Percentiles rank a stretch among this genome's conserved stretches.
Evolutionary conservation across 2,113 vertebrate genomes (phyloP).

Genomic region (Noturus placidus): DNA sequence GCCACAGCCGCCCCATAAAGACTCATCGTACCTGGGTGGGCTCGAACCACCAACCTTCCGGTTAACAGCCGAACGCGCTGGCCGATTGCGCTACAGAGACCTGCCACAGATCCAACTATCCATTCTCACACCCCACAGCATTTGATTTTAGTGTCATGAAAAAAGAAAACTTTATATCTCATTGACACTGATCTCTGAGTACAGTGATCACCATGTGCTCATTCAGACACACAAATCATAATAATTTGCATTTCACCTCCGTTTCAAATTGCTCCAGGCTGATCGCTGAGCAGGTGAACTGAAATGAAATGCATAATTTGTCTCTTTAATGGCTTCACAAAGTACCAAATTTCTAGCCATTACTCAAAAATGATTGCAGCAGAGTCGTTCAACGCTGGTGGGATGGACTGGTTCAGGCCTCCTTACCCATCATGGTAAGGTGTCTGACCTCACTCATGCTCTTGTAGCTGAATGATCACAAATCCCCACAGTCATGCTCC

Average conservation of each 20-base stretch:
- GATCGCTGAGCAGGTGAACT: not conserved
- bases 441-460: not conserved
- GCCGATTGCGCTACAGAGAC: constrained; percentile 61
- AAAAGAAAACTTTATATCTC: not conserved
- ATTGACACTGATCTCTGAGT: not conserved
- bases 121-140: not conserved
- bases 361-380: not conserved
- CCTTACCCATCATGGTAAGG: not conserved
- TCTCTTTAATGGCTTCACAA: not conserved
- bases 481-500: not conserved
- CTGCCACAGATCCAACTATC: not conserved
- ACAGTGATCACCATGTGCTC: not conserved
- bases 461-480: not conserved
- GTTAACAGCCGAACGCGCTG: constrained; percentile 62
- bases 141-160: not conserved
- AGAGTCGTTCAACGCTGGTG: not conserved
- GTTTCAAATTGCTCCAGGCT: not conserved
- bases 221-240: not conserved
- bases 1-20: too few relatives aligned
- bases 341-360: not conserved
- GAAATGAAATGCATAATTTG: not conserved
- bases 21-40: constrained; percentile 55
- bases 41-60: constrained; percentile 61
- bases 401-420: not conserved
- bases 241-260: not conserved